Base-by-base conservation (phyloP, 2,797 vertebrate genomes). In the Adelosebastes latens region DNA sequence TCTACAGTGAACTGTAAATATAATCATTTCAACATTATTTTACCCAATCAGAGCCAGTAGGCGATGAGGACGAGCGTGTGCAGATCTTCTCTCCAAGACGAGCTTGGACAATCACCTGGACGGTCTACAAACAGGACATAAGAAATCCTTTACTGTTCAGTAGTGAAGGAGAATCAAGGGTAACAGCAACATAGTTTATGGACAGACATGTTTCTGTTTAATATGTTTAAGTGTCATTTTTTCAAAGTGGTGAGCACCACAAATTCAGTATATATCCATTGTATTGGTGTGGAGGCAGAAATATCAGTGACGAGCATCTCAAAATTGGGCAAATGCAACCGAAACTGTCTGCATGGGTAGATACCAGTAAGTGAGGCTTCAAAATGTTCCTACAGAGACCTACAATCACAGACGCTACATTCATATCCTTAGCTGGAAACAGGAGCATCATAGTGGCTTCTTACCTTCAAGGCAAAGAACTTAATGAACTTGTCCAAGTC, bases 401-500 rank as follows among this genome's bases (percentile, higher is more conserved):
- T 11, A 1, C 0, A 64, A 11, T 24, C 9, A 60, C 46, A 67
- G 4, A 65, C 5, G 10, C 6, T 18, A 18, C 9, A 31, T 6
- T 25, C 4, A 27, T 8, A 20, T 64, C 16, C 22, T 18, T 2
- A 32, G 18, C 2, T 60, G 6, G 32, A 12, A 49, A 42, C 12
- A 61, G 10, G 5, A 58, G 11, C 31, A 3, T 18, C 24, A 0
- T 0, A 8, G 0, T 1, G 12, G 18, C 63, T 25, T 76, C 66
- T 81, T 88, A 99, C 99, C 97, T 99, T 99, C 83, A 99, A 94
- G 75, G 98, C 98, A 95, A 99, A 99, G 94, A 99, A 99, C 92
- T 99, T 99, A 79, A 99, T 98, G 92, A 99, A 99, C 92, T 99
- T 99, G 96, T 99, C 99, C 96, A 99, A 94, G 94, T 99, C 99